A percentile compares a stretch with the other conserved stretches of the same genome.
Evolutionary conservation across 1,140 invertebrate species (phyloP).

Genomic region (Ephestia elutella): DNA sequence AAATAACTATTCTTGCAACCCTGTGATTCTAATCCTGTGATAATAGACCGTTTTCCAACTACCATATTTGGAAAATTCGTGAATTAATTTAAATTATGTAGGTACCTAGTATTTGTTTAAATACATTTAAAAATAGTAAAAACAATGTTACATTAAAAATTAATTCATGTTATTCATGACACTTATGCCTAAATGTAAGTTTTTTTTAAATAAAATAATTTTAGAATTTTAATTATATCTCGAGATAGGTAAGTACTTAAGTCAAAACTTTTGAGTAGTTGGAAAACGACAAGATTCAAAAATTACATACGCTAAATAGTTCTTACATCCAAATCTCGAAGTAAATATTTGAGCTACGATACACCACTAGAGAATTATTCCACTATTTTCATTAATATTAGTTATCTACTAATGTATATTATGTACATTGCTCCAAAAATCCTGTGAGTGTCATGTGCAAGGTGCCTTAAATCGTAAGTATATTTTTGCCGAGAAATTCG

Average conservation of each 20-base stretch:
- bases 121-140: too few relatives aligned
- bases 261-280: constrained; percentile 24
- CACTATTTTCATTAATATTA: constrained; percentile 35
- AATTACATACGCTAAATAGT: constrained; percentile 39
- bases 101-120: too few relatives aligned
- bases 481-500: constrained; percentile 20
- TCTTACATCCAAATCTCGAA: constrained; percentile 58
- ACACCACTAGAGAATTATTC: constrained; percentile 51
- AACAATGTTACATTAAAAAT: too few relatives aligned
- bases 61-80: constrained; percentile 24
- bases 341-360: constrained; percentile 62
- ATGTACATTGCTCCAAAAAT: constrained; percentile 68
- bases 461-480: constrained; percentile 18
- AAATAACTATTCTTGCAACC: constrained; percentile 52
- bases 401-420: constrained; percentile 59
- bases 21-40: constrained; percentile 65
- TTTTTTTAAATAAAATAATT: too few relatives aligned
- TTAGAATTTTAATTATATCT: too few relatives aligned
- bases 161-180: too few relatives aligned
- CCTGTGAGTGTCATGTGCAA: constrained; percentile 26
- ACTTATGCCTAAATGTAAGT: too few relatives aligned
- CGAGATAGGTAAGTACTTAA: neutral
- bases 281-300: constrained; percentile 33
- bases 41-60: constrained; percentile 40
- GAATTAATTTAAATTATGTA: too few relatives aligned